phyloP scores from a whole-genome alignment of 2,888 invertebrate genomes.

The Neoitamus cyanurus region DNA sequence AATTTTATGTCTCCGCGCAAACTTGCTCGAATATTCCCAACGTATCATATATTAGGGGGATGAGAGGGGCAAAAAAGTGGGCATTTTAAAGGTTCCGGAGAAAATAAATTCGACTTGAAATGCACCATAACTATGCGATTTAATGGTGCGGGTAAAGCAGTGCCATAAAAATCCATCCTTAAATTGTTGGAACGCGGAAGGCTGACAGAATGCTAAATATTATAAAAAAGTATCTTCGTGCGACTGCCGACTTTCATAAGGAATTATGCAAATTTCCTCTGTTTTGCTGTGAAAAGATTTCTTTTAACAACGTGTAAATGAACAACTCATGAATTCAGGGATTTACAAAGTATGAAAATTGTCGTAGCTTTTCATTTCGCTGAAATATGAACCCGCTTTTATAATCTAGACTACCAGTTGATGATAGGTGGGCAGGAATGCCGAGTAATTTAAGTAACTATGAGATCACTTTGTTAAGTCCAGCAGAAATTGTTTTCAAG shows the following conservation, averaged over 20 bases:
- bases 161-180: neutral
- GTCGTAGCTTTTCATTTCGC: neutral
- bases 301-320: neutral
- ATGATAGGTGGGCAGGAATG: neutral
- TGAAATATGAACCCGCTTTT: neutral
- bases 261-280: constrained; percentile 1
- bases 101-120: neutral
- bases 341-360: neutral
- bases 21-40: neutral
- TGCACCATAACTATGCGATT: neutral
- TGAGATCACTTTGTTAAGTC: neutral
- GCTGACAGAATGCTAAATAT: neutral
- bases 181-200: neutral
- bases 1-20: neutral
- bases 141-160: neutral
- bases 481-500: too few relatives aligned
- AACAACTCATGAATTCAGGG: neutral
- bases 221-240: neutral
- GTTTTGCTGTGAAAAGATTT: neutral
- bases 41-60: neutral
- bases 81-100: neutral
- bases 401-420: neutral
- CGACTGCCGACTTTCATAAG: neutral
- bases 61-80: neutral
- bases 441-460: neutral